Conservation (phyloP, 2,888 invertebrate species). For the Eupithecia insigniata region DNA sequence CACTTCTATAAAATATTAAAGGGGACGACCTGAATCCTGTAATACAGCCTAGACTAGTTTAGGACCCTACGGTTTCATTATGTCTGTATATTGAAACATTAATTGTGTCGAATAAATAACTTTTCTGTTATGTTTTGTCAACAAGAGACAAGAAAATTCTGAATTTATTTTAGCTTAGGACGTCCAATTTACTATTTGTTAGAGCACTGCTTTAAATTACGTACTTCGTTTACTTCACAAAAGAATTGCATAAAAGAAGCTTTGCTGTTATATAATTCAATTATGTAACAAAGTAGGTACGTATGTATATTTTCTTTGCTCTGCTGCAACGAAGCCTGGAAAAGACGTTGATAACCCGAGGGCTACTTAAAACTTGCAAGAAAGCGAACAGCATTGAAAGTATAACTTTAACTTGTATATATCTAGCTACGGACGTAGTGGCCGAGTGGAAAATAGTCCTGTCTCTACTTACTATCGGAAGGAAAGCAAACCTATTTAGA, state of each 20-base stretch:
- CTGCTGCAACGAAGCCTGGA: not conserved
- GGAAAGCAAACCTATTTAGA: no score
- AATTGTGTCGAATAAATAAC: no score
- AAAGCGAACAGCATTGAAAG: not conserved
- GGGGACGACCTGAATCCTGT: no score
- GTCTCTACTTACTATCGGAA: no score
- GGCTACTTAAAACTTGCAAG: constrained; percentile 12
- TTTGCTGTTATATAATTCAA: not conserved
- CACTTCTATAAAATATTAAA: no score
- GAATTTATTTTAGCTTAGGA: not conserved
- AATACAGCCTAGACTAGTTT: no score
- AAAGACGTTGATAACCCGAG: constrained; percentile 7
- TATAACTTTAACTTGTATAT: not conserved
- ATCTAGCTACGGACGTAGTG: not conserved
- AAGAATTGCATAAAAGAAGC: not conserved
- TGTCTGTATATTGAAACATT: no score
- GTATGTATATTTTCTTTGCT: not conserved
- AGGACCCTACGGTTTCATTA: no score
- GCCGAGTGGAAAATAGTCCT: no score
- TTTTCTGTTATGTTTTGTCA: no score
- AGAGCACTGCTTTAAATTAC: not conserved
- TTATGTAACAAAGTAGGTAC: not conserved
- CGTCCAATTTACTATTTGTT: not conserved
- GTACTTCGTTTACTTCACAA: not conserved
- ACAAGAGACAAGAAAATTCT: not conserved